Evolutionary conservation across 2,113 vertebrate genomes (phyloP).

Genomic region (Silurus asotus): DNA sequence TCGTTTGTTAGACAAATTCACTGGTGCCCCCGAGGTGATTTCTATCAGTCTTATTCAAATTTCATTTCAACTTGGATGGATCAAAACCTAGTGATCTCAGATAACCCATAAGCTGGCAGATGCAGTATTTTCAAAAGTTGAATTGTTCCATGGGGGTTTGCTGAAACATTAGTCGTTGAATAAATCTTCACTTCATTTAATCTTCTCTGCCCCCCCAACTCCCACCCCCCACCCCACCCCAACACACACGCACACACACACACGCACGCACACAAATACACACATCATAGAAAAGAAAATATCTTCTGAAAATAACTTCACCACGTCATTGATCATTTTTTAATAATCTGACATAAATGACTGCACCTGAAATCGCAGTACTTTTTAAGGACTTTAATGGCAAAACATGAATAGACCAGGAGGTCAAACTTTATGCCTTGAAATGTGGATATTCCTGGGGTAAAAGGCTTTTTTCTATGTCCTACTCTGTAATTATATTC

Average conservation of each 20-base stretch:
- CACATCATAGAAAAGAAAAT: slow-evolving; percentile 9
- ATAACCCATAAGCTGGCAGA: slow-evolving; percentile 11
- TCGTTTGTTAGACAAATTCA: slow-evolving; percentile 57
- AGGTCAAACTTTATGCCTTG: slow-evolving; percentile 65
- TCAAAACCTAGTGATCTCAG: slow-evolving; percentile 47
- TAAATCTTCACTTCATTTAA: not conserved
- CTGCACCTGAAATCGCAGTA: slow-evolving; percentile 62
- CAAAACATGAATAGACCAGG: slow-evolving; percentile 72
- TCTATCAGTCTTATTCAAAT: slow-evolving; percentile 55
- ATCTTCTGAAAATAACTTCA: slow-evolving; percentile 5
- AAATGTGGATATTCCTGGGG: slow-evolving; percentile 60
- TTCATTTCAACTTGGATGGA: slow-evolving; percentile 67
- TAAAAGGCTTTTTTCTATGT: slow-evolving; percentile 64
- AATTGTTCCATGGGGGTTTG: not conserved
- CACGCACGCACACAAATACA: too few species aligned
- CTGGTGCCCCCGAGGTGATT: slow-evolving; percentile 49
- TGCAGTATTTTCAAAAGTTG: not conserved
- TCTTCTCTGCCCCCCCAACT: not conserved
- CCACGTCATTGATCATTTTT: slow-evolving; percentile 75
- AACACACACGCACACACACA: too few species aligned
- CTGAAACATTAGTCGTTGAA: not conserved
- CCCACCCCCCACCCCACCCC: too few species aligned
- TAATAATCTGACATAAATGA: slow-evolving; percentile 74
- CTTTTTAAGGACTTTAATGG: slow-evolving; percentile 72
- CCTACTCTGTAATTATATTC: slow-evolving; percentile 56